Evolutionary conservation across 1,140 invertebrate species (phyloP).

Genomic region (Varroa destructor): DNA sequence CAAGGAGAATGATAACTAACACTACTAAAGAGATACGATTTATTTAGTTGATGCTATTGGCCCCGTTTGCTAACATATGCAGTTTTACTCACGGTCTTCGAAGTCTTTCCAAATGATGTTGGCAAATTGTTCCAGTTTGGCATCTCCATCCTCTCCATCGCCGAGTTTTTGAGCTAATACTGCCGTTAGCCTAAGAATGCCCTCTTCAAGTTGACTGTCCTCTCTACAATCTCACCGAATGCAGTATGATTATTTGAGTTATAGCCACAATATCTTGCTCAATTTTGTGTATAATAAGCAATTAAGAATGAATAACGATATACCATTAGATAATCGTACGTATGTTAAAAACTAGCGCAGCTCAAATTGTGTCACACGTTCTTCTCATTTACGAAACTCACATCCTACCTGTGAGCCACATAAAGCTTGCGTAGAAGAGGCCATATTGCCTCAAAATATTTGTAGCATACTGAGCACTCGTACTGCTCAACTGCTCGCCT

Average conservation of each 20-base stretch:
- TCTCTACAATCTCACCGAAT: neutral
- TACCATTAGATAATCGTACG: neutral
- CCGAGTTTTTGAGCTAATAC: neutral
- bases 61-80: no score
- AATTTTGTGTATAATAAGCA: no score
- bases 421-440: slow-evolving; percentile 1
- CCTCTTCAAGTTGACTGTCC: neutral
- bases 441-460: slow-evolving; percentile 17
- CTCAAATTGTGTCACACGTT: neutral
- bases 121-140: neutral
- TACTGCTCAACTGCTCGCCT: neutral
- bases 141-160: neutral
- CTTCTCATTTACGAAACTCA: neutral
- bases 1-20: no score
- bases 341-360: neutral
- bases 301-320: no score
- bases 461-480: neutral
- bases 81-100: neutral
- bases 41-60: no score
- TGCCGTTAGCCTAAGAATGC: neutral
- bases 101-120: slow-evolving; percentile 3
- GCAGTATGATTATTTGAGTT: no score
- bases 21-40: no score
- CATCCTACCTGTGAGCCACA: slow-evolving; percentile 4
- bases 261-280: no score